Base-by-base conservation (phyloP, 2,113 vertebrate species). In the Eleginops maclovinus region DNA sequence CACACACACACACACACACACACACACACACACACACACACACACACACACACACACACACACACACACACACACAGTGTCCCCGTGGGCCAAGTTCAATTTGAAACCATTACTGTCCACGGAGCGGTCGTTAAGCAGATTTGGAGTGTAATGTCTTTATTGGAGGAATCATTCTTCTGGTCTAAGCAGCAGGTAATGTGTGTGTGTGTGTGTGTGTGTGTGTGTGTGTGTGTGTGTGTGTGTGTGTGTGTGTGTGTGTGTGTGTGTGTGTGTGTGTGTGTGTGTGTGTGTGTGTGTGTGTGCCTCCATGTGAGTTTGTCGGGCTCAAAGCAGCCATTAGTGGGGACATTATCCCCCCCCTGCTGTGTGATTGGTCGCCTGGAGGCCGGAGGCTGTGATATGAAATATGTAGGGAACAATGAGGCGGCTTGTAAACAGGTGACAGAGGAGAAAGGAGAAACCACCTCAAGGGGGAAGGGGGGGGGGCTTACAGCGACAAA, bases 71-170 rank as follows among this genome's bases (percentile, higher is more conserved):
- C 4, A 47, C 55, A 59, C 49, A 26, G 4, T 82, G 84, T 89
- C 87, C 89, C 92, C 70, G 67, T 75, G 84, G 91, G 92, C 88
- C 87, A 91, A 88, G 88, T 94, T 91, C 87, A 92, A 92, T 94
- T 93, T 93, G 84, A 93, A 91, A 93, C 88, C 91, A 93, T 93
- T 93, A 93, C 90, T 91, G 91, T 93, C 92, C 90, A 87, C 72
- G 79, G 85, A 90, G 85, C 84, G 85, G 89, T 91, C 72, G 88
- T 93, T 93, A 93, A 93, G 91, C 86, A 93, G 90, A 93, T 93
- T 93, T 93, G 88, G 91, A 90, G 89, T 90, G 89, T 93, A 93
- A 93, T 92, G 90, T 91, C 92, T 93, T 93, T 93, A 93, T 93
- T 93, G 90, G 88, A 91, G 77, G 77, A 91, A 93, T 93, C 90